Base-by-base conservation (phyloP, 2,113 vertebrate species). In the Boulengeromyrus knoepffleri region DNA sequence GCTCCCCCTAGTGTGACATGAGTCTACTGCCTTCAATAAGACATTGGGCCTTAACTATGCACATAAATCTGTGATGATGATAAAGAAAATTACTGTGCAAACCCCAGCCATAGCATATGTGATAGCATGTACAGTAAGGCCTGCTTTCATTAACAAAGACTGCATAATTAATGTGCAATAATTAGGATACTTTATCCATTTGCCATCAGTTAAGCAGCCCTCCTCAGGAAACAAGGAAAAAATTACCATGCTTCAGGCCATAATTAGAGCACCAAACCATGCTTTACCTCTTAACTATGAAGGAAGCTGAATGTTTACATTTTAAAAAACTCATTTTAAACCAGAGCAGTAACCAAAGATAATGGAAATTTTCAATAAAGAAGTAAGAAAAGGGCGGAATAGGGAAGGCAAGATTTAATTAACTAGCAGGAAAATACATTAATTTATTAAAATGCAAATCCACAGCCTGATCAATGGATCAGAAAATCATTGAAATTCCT, bases 151-250 rank as follows among this genome's bases (percentile, higher is more conserved):
- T 50, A 53, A 53, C 27, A 36, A 87, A 87, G 47, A 47, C 15
- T 87, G 50, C 50, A 87, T 87, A 87, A 87, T 17, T 56, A 87
- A 56, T 87, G 27, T 17, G 15, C 1, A 53, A 53, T 87, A 87
- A 87, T 58, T 87, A 87, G 86, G 86, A 87, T 19, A 87, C 85
- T 50, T 53, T 50, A 87, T n/a, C 85, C 49, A 47, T 17, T 58
- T 27, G 6, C 50, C 86, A 56, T 36, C 49, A 3, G 85, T 87
- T 56, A 50, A 87, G 24, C 46, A 13, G 45, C 50, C 85, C 5
- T 50, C 50, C 50, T 36, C n/a, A 53, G 86, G 49, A 87, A 87
- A 87, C 9, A 50, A 85, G 39, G 21, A 85, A 10, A 83, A n/a
- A 47, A 86, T 31, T 6, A n/a, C 45, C 21, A 86, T 86, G 46